phyloP scores from a whole-genome alignment of 2,797 vertebrate genomes.

The Luscinia megarhynchos region DNA sequence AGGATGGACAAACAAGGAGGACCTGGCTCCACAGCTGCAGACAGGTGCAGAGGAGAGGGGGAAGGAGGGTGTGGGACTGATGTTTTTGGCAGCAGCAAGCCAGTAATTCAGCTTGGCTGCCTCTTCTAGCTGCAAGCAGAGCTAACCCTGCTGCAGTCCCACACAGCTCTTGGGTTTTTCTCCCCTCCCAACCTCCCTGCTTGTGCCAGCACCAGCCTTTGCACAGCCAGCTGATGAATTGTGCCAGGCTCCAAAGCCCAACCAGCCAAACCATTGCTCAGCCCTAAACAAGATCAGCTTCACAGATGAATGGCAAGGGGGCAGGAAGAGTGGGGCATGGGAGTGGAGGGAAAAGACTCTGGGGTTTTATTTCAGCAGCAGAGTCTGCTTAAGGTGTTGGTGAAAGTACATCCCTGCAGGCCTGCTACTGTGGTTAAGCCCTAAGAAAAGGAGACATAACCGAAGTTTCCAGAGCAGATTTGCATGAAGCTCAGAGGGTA shows the following conservation, averaged over 20 bases:
- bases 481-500: constrained; percentile 7
- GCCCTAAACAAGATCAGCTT: neutral
- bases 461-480: neutral
- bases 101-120: neutral
- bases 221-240: neutral
- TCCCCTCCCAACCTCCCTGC: neutral
- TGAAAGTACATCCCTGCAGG: constrained; percentile 40
- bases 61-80: neutral
- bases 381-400: neutral
- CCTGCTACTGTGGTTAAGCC: constrained; percentile 24
- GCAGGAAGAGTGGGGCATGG: neutral
- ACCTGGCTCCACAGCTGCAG: neutral
- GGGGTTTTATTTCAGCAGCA: neutral
- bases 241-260: neutral
- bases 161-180: neutral
- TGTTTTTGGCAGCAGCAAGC: constrained; percentile 19
- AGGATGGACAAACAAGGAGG: neutral
- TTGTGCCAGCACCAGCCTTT: neutral
- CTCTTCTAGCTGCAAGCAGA: constrained; percentile 2
- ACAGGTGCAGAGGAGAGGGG: neutral
- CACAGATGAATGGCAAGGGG: neutral
- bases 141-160: neutral
- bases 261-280: neutral
- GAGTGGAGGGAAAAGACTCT: neutral
- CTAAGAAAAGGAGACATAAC: constrained; percentile 35